Percentiles rank a stretch among this genome's conserved stretches.
phyloP scores from a whole-genome alignment of 2,888 invertebrate genomes.

The Eurois occulta region DNA sequence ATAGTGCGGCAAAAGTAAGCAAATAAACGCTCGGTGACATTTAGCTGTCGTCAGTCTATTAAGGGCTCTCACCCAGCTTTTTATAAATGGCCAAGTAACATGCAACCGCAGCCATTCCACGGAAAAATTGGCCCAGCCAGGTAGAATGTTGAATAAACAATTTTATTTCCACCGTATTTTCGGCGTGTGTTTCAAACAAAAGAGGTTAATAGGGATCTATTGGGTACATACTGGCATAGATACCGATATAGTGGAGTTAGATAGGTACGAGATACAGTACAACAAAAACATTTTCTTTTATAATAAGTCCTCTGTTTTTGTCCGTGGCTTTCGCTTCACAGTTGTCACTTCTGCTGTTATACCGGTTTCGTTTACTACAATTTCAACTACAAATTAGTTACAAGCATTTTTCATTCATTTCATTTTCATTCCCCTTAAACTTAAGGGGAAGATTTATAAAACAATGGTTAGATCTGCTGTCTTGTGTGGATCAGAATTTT shows the following conservation, averaged over 20 bases:
- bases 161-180: slow-evolving; percentile 74
- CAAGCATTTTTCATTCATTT: too few species aligned
- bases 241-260: not conserved
- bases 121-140: slow-evolving; percentile 79
- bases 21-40: slow-evolving; percentile 88
- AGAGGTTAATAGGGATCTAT: slow-evolving; percentile 63
- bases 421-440: too few species aligned
- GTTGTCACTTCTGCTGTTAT: not conserved
- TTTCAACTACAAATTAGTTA: too few species aligned
- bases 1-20: slow-evolving; percentile 79
- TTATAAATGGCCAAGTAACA: slow-evolving; percentile 87
- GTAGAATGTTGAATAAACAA: slow-evolving; percentile 82
- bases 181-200: slow-evolving; percentile 56
- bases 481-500: too few species aligned
- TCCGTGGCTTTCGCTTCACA: not conserved
- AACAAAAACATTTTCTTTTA: not conserved
- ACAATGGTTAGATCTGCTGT: too few species aligned
- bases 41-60: slow-evolving; percentile 89
- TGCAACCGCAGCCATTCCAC: slow-evolving; percentile 82
- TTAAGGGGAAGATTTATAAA: too few species aligned
- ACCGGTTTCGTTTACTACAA: not conserved
- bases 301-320: not conserved
- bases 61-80: slow-evolving; percentile 85
- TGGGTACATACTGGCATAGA: slow-evolving; percentile 26
- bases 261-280: not conserved